Percentiles rank a stretch among this genome's conserved stretches.
Evolutionary conservation across 1,140 invertebrate genomes (phyloP).

Genomic region (Drosophila equinoxialis): DNA sequence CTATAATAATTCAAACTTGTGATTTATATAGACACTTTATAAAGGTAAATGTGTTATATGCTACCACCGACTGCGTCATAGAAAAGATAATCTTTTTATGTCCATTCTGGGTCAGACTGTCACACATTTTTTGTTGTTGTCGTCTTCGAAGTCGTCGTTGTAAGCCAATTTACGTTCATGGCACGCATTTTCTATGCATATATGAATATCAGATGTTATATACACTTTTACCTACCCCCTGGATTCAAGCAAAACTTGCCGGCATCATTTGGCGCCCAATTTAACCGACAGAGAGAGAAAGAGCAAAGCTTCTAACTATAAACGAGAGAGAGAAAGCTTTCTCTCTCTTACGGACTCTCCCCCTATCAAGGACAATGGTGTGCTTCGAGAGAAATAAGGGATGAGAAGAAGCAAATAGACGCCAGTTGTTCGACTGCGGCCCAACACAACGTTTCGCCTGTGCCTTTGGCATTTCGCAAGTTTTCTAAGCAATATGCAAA

Average conservation of each 20-base stretch:
- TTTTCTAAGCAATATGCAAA: slow-evolving; percentile 2
- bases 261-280: slow-evolving; percentile 20
- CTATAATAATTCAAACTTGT: slow-evolving; percentile 16
- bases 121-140: not conserved
- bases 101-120: slow-evolving; percentile 20
- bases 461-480: slow-evolving; percentile 8
- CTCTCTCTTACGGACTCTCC: not conserved
- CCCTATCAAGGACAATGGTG: slow-evolving; percentile 7
- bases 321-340: slow-evolving; percentile 6
- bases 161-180: slow-evolving; percentile 14
- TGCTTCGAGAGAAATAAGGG: slow-evolving; percentile 2
- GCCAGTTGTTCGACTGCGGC: slow-evolving; percentile 12
- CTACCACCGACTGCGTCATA: not conserved
- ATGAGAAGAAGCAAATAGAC: slow-evolving; percentile 10
- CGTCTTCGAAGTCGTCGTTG: not conserved
- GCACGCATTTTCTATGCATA: slow-evolving; percentile 9
- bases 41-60: not conserved
- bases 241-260: slow-evolving; percentile 1
- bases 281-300: not conserved
- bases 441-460: slow-evolving; percentile 5
- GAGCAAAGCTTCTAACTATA: not conserved
- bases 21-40: slow-evolving; percentile 15
- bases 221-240: not conserved
- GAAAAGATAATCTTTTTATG: not conserved
- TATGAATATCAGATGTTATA: slow-evolving; percentile 19